These are phyloP conservation scores for Drosophila baimaii DNA, from an alignment of 1,140 invertebrate genomes.

Conservation along the genomic window DNA sequence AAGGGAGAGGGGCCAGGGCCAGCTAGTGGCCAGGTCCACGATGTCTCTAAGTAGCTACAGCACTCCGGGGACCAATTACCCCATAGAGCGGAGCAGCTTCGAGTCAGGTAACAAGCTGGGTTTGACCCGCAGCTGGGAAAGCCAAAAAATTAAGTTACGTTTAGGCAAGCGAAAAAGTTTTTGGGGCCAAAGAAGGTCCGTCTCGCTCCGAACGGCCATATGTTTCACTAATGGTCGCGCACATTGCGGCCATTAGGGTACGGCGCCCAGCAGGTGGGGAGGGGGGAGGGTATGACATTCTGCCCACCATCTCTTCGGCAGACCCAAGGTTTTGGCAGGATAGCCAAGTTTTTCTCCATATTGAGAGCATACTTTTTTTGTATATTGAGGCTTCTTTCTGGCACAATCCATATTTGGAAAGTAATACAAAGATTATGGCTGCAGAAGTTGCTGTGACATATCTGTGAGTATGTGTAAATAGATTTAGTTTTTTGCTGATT, in stretches of 20 bases:
- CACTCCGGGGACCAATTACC: constrained; percentile 78
- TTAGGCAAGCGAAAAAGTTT: constrained; percentile 65
- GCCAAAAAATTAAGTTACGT: constrained; percentile 78
- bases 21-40: constrained; percentile 32
- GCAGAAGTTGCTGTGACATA: not conserved
- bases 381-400: not conserved
- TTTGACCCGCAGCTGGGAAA: constrained; percentile 50
- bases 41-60: constrained; percentile 78
- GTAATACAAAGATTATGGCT: constrained; percentile 23
- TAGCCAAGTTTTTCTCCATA: constrained; percentile 27
- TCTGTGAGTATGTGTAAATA: not conserved
- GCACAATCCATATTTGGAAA: constrained; percentile 18
- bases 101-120: constrained; percentile 72
- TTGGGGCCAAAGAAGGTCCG: constrained; percentile 47
- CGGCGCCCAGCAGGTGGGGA: constrained; percentile 53
- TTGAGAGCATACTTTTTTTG: not conserved
- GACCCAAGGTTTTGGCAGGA: constrained; percentile 26
- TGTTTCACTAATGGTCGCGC: constrained; percentile 82
- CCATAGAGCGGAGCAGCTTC: constrained; percentile 38
- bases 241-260: constrained; percentile 75
- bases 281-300: too few species aligned
- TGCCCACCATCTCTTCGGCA: not conserved
- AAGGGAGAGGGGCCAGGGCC: not conserved
- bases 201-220: constrained; percentile 56
- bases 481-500: not conserved